Conservation (phyloP, 2,888 invertebrate species). For the Euzophera pinguis region DNA sequence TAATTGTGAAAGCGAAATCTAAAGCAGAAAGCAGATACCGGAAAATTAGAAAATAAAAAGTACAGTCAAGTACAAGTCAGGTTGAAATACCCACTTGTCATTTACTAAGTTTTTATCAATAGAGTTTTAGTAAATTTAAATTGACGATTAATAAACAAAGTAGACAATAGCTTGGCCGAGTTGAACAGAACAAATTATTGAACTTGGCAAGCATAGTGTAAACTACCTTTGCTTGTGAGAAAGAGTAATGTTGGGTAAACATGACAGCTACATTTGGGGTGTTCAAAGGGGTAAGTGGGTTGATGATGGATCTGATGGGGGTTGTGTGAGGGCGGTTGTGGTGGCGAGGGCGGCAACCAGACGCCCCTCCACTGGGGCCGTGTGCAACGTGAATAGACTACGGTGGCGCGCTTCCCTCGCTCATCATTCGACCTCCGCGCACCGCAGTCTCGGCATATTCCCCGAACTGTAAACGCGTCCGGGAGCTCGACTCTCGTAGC, state of each 20-base stretch:
- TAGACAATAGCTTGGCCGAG: neutral
- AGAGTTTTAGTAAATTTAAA: too few species aligned
- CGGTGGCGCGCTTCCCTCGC: conserved; percentile 66
- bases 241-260: neutral
- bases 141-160: neutral
- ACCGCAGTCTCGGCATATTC: conserved; percentile 73
- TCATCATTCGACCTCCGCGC: conserved; percentile 78
- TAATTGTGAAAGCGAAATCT: too few species aligned
- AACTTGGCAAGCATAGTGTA: conserved; percentile 11
- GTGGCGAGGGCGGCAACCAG: conserved; percentile 41
- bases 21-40: too few species aligned
- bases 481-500: conserved; percentile 76
- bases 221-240: neutral
- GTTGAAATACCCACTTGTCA: too few species aligned
- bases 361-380: conserved; percentile 75
- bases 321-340: conserved; percentile 33
- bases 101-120: too few species aligned
- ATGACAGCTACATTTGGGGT: neutral
- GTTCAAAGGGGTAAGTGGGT: conserved; percentile 18
- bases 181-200: neutral
- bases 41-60: too few species aligned
- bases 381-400: conserved; percentile 79
- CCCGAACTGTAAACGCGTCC: conserved; percentile 74
- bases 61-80: too few species aligned
- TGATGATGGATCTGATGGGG: conserved; percentile 21